Evolutionary conservation across 2,113 vertebrate genomes (phyloP).

Genomic region (Pelodiscus sinensis): DNA sequence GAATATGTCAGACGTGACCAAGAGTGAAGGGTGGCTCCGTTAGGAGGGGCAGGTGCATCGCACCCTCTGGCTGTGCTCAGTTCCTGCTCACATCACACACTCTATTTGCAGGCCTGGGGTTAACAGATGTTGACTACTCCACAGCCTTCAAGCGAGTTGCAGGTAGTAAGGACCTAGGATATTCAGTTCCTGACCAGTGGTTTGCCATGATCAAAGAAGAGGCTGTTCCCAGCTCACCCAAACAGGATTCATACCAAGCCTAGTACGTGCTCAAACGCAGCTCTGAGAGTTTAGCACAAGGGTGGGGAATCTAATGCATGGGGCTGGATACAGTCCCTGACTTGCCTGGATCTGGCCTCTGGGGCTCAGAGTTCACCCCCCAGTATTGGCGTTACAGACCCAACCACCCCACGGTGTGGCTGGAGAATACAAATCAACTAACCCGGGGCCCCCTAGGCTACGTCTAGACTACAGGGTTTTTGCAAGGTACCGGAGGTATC

Average conservation of each 20-base stretch:
- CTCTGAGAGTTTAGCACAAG: no score
- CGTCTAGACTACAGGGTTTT: no score
- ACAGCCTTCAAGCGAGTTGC: background rate
- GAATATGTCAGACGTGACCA: background rate
- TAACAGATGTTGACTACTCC: background rate
- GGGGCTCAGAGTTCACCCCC: no score
- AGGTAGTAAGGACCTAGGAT: background rate
- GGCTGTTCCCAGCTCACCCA: background rate
- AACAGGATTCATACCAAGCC: background rate
- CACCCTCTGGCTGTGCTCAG: background rate
- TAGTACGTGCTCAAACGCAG: no score
- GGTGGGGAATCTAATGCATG: no score
- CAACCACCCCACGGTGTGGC: no score
- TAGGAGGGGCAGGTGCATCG: background rate
- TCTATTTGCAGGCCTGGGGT: background rate
- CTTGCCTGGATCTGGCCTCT: no score
- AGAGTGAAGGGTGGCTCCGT: background rate
- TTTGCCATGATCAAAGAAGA: background rate
- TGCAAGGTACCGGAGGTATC: no score
- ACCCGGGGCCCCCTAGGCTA: no score
- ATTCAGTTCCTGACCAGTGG: background rate
- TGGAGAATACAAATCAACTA: no score
- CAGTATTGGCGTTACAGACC: no score
- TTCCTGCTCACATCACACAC: background rate
- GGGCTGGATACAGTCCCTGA: no score